Conservation (phyloP, 2,888 invertebrate species). For the Leucoptera coffeella region DNA sequence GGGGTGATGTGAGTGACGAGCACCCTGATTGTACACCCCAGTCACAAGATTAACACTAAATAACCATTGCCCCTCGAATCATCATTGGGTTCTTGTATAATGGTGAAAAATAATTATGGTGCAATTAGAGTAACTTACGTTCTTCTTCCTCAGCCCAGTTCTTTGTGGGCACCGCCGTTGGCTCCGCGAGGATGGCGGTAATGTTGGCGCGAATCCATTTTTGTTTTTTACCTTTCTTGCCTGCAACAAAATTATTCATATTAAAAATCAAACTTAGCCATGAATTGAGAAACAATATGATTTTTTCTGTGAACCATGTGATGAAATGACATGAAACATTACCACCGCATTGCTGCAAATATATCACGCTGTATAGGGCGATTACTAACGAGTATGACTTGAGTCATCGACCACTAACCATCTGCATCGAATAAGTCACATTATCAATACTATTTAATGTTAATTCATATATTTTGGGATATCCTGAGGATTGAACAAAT, state of each 20-base stretch:
- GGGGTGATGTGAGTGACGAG: constrained; percentile 53
- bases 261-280: too few relatives aligned
- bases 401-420: too few relatives aligned
- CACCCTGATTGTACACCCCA: constrained; percentile 64
- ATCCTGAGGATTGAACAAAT: constrained; percentile 8
- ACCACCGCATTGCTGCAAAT: too few relatives aligned
- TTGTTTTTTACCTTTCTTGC: constrained; percentile 80
- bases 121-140: constrained; percentile 40
- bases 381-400: too few relatives aligned
- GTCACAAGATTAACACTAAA: constrained; percentile 72
- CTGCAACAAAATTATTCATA: constrained; percentile 28
- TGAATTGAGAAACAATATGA: too few relatives aligned
- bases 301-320: too few relatives aligned
- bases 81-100: constrained; percentile 30
- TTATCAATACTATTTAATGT: too few relatives aligned
- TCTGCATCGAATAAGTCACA: too few relatives aligned
- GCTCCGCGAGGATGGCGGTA: constrained; percentile 74
- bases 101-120: not conserved
- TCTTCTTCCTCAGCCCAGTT: constrained; percentile 83
- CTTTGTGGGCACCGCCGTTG: constrained; percentile 54
- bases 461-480: too few relatives aligned
- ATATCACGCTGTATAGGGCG: too few relatives aligned
- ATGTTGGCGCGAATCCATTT: constrained; percentile 79
- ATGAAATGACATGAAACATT: too few relatives aligned
- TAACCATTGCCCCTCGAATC: constrained; percentile 38